These are phyloP conservation scores for Enteromius argenteus DNA, from an alignment of 2,797 vertebrate genomes.

Conservation along the genomic window DNA sequence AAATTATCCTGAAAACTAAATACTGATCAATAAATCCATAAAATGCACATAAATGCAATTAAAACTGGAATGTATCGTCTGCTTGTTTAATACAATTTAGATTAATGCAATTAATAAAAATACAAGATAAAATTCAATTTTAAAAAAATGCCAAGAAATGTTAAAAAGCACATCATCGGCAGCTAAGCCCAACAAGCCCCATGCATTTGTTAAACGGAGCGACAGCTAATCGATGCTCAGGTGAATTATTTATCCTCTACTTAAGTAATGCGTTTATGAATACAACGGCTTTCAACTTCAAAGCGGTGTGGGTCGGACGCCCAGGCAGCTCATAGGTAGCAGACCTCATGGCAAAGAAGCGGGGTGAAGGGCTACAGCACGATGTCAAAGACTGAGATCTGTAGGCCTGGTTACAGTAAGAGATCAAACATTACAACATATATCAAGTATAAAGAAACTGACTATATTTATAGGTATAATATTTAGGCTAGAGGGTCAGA, in stretches of 20 bases:
- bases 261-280: slow-evolving; percentile 85
- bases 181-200: slow-evolving; percentile 34
- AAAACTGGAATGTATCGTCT: not conserved
- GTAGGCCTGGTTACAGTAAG: slow-evolving; percentile 35
- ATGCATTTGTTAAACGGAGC: slow-evolving; percentile 65
- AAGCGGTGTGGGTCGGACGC: slow-evolving; percentile 77
- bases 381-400: slow-evolving; percentile 33
- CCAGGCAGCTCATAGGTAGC: slow-evolving; percentile 71
- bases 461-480: slow-evolving; percentile 12
- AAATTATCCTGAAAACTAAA: slow-evolving; percentile 37
- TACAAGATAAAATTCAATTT: not conserved
- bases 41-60: not conserved
- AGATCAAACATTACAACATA: slow-evolving; percentile 45
- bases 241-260: slow-evolving; percentile 84
- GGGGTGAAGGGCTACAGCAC: slow-evolving; percentile 39
- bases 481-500: slow-evolving; percentile 43
- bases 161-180: slow-evolving; percentile 33
- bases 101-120: not conserved
- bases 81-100: slow-evolving; percentile 15
- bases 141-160: not conserved
- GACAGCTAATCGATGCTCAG: slow-evolving; percentile 85
- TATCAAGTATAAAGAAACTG: slow-evolving; percentile 28
- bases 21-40: not conserved
- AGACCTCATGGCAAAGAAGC: slow-evolving; percentile 63
- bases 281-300: slow-evolving; percentile 79